Evolutionary conservation across 2,888 invertebrate species (phyloP).

Genomic region (Melieria crassipennis): DNA sequence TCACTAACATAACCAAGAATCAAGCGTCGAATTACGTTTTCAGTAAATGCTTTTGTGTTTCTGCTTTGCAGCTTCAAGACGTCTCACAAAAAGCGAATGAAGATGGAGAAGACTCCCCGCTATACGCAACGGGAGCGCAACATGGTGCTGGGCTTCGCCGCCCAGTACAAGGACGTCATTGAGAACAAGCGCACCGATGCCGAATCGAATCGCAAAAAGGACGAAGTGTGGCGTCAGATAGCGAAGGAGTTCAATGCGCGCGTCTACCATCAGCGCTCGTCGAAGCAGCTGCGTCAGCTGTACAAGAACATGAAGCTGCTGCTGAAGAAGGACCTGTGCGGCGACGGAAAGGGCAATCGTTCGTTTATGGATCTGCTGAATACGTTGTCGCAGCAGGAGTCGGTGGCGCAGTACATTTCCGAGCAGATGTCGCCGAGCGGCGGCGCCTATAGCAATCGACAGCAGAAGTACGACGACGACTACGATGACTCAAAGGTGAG

Average conservation of each 20-base stretch:
- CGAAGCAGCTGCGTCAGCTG: constrained; percentile 64
- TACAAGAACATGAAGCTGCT: constrained; percentile 65
- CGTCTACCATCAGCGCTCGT: constrained; percentile 64
- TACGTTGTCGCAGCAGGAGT: constrained; percentile 62
- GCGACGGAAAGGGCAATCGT: constrained; percentile 59
- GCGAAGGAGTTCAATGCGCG: constrained; percentile 64
- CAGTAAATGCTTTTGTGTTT: too few relatives aligned
- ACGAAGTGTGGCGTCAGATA: constrained; percentile 65
- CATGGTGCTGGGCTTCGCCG: constrained; percentile 64
- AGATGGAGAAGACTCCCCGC: constrained; percentile 65
- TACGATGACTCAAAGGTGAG: constrained; percentile 64
- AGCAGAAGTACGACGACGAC: constrained; percentile 55
- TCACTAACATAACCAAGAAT: too few relatives aligned
- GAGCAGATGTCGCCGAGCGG: constrained; percentile 58
- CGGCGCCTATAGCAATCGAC: constrained; percentile 45
- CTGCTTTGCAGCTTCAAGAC: constrained; percentile 58
- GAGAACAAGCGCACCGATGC: constrained; percentile 65
- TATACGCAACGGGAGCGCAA: constrained; percentile 64
- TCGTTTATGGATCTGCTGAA: constrained; percentile 63
- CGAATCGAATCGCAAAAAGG: constrained; percentile 63
- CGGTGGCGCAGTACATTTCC: constrained; percentile 60
- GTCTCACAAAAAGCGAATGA: constrained; percentile 61
- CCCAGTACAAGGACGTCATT: constrained; percentile 64
- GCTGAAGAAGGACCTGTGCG: constrained; percentile 64
- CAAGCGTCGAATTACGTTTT: too few relatives aligned